Percentiles rank a stretch among this genome's conserved stretches.
Evolutionary conservation across 2,888 invertebrate genomes (phyloP).

Genomic region (Phania funesta): DNA sequence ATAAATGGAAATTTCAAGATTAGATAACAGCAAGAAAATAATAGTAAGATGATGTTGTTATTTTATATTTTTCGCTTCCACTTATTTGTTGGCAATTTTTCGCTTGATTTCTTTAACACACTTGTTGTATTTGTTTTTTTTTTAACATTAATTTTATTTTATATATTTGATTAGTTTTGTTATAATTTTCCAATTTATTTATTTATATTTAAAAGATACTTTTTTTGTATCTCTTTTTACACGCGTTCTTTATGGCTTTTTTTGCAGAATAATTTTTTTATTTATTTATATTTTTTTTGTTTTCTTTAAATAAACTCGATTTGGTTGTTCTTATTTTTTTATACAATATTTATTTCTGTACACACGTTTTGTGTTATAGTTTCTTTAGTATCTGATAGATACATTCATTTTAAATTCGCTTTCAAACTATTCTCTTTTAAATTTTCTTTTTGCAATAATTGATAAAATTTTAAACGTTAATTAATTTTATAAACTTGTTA

Average conservation of each 20-base stretch:
- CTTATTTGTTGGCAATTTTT: constrained; percentile 17
- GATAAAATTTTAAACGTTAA: constrained; percentile 1
- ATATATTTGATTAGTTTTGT: constrained; percentile 42
- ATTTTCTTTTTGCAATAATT: constrained; percentile 6
- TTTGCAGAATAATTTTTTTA: constrained; percentile 53
- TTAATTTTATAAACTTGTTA: background rate
- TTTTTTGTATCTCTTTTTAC: constrained; percentile 49
- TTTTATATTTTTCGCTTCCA: constrained; percentile 38
- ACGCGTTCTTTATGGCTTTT: constrained; percentile 56
- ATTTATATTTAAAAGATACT: constrained; percentile 37
- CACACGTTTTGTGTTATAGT: constrained; percentile 54
- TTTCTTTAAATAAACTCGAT: constrained; percentile 66
- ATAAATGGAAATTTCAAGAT: constrained; percentile 64
- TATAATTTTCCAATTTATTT: constrained; percentile 33
- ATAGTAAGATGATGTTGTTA: constrained; percentile 32
- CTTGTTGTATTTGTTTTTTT: constrained; percentile 14
- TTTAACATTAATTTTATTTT: constrained; percentile 32
- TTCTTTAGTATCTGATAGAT: constrained; percentile 40
- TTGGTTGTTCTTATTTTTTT: constrained; percentile 18
- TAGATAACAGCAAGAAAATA: constrained; percentile 60
- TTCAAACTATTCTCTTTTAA: background rate
- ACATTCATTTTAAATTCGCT: constrained; percentile 19
- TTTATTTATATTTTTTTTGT: constrained; percentile 44
- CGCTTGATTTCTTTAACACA: background rate
- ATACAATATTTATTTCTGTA: constrained; percentile 37